These are phyloP conservation scores for Herpetotheres cachinnans DNA, from an alignment of 2,113 vertebrate genomes.

Conservation along the genomic window DNA sequence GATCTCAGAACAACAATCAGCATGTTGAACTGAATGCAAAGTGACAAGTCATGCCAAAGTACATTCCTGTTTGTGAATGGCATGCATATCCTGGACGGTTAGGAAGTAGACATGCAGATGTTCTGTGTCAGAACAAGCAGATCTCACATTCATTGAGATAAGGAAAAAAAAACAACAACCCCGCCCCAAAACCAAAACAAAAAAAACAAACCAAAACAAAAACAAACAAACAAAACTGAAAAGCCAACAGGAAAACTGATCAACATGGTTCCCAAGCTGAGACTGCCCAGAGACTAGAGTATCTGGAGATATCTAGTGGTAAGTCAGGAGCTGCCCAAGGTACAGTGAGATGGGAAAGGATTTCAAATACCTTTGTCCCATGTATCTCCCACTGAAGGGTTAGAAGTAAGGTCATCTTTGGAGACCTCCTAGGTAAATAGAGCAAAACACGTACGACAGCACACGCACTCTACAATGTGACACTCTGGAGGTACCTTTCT, in stretches of 20 bases:
- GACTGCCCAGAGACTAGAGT: background rate
- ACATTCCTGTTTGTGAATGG: background rate
- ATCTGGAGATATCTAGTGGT: background rate
- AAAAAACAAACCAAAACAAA: background rate
- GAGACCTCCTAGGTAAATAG: background rate
- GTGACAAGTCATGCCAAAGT: background rate
- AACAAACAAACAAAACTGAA: background rate
- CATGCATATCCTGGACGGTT: background rate
- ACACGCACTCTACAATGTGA: fast-evolving
- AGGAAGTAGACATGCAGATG: conserved; percentile 22
- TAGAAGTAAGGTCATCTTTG: background rate
- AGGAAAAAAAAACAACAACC: too few relatives aligned
- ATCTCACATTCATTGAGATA: background rate
- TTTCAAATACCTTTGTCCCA: background rate
- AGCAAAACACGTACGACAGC: background rate
- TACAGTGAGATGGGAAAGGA: background rate
- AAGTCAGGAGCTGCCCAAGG: background rate
- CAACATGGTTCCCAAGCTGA: background rate
- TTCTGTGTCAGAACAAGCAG: background rate
- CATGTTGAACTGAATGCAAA: background rate
- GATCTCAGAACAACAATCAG: background rate
- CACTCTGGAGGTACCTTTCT: background rate
- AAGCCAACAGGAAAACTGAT: background rate
- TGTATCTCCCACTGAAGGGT: background rate
- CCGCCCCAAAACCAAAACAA: background rate